Evolutionary conservation across 2,113 vertebrate genomes (phyloP), one percentile per base, ranked within the genome.

Genomic region (Tyrannus savana): DNA sequence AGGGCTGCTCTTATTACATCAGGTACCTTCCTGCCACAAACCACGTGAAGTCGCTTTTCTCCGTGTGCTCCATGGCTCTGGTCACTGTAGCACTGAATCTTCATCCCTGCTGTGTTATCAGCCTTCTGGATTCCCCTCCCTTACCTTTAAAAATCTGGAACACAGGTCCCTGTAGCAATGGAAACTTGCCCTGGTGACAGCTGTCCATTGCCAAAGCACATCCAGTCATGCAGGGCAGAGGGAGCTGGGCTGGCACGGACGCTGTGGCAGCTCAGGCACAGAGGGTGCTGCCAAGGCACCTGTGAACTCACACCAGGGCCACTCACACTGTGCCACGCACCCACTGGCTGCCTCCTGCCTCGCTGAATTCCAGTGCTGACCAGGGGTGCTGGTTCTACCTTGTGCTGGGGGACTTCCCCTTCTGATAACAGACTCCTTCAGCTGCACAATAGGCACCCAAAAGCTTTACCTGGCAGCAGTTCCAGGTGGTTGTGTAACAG

Each of bases 201-300:
- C 41, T 2, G 11, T 7, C 24, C 5, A 1, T 15, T 63, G 33
- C 69, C 82, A 53, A n/a, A 31, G 50, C 30, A 1, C 1, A 1
- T 1, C 14, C 33, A 6, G 81, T 19, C 1, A 0, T 0, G 19
- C 33, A 3, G 0, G 2, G 59, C 78, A 27, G 55, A 46, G 59
- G 30, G 2, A 23, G 27, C 4, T 3, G 12, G 67, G 49, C 37
- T 63, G 0, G 1, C 53, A 7, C 2, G 0, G 30, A 5, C 25
- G 3, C 42, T 2, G 12, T 3, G 3, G 53, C 58, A 50, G 39
- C 44, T 25, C 19, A 3, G 69, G 46, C 56, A 15, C 18, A 2
- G 50, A 9, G 28, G 27, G 13, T 44, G 46, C 74, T 68, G 49
- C 39, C 55, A 18, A 5, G 42, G 41, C 33, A 5, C 12, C 15